Evolutionary conservation across 2,113 vertebrate species (phyloP).

Genomic region (Pantherophis guttatus): DNA sequence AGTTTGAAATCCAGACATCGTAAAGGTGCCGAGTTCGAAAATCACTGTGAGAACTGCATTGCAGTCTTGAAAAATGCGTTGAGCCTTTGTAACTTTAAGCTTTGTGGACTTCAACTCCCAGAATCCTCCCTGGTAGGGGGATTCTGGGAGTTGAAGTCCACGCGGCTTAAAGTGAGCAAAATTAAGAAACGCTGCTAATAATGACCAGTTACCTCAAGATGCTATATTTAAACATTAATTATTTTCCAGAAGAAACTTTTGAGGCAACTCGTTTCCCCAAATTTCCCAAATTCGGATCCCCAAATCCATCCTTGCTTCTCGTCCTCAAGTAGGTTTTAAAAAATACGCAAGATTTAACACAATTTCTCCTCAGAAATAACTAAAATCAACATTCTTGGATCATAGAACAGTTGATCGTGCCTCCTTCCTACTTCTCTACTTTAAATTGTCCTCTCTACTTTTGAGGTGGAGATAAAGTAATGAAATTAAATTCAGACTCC

Average conservation of each 20-base stretch:
- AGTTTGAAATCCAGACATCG: background rate
- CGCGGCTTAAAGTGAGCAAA: background rate
- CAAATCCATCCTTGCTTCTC: background rate
- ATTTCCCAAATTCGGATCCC: too few relatives aligned
- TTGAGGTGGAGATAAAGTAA: background rate
- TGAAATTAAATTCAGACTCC: background rate
- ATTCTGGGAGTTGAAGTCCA: background rate
- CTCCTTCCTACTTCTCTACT: background rate
- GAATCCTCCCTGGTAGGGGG: too few relatives aligned
- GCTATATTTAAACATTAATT: background rate
- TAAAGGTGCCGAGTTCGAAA: background rate
- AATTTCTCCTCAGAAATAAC: background rate
- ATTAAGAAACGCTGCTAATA: background rate
- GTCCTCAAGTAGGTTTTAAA: background rate
- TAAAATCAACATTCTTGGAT: background rate
- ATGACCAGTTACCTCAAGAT: background rate
- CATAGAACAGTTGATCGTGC: background rate
- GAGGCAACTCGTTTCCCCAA: background rate
- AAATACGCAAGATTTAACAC: background rate
- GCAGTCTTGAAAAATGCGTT: background rate
- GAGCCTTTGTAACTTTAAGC: too few relatives aligned
- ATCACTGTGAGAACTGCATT: background rate
- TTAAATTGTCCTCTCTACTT: background rate
- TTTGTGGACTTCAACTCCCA: background rate
- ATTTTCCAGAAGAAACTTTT: background rate